Conservation (phyloP, 2,113 vertebrate species). For the Lonchura striata region DNA sequence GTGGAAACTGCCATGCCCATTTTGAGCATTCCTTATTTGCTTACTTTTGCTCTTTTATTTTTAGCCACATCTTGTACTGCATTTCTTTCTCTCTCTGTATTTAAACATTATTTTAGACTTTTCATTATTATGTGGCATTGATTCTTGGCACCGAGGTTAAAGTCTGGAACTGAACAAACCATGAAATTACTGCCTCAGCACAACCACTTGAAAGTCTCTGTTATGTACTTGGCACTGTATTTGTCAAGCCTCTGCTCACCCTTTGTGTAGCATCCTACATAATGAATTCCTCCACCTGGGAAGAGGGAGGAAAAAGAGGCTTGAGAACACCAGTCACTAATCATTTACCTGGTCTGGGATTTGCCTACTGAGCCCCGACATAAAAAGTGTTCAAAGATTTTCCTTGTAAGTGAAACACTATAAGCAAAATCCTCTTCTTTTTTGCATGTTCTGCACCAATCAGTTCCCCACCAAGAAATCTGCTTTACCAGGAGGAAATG, state of each 20-base stretch:
- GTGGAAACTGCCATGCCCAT: slow-evolving; percentile 2
- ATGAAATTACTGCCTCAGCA: slow-evolving; percentile 28
- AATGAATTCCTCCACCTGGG: neutral
- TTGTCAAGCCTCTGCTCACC: neutral
- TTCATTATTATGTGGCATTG: slow-evolving; percentile 16
- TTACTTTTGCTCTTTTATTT: slow-evolving; percentile 44
- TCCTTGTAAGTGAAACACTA: neutral
- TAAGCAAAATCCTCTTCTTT: neutral
- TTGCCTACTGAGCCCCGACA: neutral
- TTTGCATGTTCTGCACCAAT: neutral
- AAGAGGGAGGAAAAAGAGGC: neutral
- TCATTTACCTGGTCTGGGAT: neutral
- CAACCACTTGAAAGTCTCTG: slow-evolving; percentile 15
- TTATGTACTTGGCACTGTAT: neutral
- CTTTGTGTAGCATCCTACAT: neutral
- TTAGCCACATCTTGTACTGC: neutral
- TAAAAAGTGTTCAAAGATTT: neutral
- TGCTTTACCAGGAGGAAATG: neutral
- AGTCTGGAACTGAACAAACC: neutral
- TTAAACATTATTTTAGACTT: slow-evolving; percentile 17
- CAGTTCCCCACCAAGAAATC: neutral
- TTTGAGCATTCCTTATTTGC: slow-evolving; percentile 14
- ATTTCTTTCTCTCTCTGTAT: neutral
- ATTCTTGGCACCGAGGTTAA: slow-evolving; percentile 16
- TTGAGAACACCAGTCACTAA: neutral